These are phyloP conservation scores for Tichodroma muraria DNA, from an alignment of 2,113 vertebrate genomes.

Conservation along the genomic window DNA sequence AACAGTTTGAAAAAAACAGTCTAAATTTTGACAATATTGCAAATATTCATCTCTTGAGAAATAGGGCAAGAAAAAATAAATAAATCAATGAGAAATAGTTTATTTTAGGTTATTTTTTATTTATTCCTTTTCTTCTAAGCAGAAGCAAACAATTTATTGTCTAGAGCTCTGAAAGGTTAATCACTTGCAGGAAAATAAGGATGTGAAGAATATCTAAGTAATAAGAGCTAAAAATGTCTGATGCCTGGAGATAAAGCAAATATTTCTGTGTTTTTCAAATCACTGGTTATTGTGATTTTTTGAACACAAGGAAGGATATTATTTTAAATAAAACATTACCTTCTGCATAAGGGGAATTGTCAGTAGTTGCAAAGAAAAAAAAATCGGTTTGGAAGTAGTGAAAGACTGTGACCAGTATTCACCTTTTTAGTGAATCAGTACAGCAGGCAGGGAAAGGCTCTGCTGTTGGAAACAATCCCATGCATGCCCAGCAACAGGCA, in stretches of 20 bases:
- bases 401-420: background rate
- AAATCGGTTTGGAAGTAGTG: background rate
- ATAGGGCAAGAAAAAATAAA: background rate
- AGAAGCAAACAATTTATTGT: background rate
- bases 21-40: background rate
- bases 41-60: background rate
- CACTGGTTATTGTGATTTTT: background rate
- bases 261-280: background rate
- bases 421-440: background rate
- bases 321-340: background rate
- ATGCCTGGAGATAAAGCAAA: background rate
- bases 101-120: background rate
- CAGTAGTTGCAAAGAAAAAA: background rate
- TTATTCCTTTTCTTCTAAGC: background rate
- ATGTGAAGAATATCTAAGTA: background rate
- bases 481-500: background rate
- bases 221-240: background rate
- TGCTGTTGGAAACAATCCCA: accelerated
- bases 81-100: background rate
- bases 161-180: background rate
- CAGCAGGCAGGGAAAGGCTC: background rate
- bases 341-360: background rate
- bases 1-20: background rate
- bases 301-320: background rate
- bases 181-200: background rate